Percentiles rank a stretch among this genome's conserved stretches.
Evolutionary conservation across 2,113 vertebrate genomes (phyloP).

Genomic region (Syngnathus typhle): DNA sequence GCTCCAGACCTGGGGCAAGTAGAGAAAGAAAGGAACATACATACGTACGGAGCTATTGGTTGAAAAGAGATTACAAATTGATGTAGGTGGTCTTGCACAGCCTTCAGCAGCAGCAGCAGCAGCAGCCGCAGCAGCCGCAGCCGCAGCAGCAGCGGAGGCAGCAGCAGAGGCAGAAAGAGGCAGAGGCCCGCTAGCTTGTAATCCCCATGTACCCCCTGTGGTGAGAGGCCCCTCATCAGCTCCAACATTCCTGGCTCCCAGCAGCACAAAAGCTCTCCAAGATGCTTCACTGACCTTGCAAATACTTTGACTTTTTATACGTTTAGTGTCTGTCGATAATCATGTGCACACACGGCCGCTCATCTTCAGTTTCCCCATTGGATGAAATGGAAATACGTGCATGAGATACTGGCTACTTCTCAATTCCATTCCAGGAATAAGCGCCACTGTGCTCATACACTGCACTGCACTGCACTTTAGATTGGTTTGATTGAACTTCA

Average conservation of each 20-base stretch:
- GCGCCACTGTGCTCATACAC: too few relatives aligned
- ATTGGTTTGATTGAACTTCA: too few relatives aligned
- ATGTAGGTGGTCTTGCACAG: constrained; percentile 10
- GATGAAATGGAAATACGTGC: neutral
- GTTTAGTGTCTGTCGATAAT: constrained; percentile 22
- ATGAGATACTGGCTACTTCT: too few relatives aligned
- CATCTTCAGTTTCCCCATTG: neutral
- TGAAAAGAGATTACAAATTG: neutral
- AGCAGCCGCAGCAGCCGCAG: constrained; percentile 57
- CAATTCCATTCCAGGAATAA: too few relatives aligned
- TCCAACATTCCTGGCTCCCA: constrained; percentile 92
- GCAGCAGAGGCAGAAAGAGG: constrained; percentile 98
- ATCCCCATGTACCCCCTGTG: constrained; percentile 88
- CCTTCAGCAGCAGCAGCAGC: constrained; percentile 54
- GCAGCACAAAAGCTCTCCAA: constrained; percentile 79
- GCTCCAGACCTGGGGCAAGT: neutral
- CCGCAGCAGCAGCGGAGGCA: constrained; percentile 34
- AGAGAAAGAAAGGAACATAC: neutral
- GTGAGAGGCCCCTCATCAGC: constrained; percentile 77
- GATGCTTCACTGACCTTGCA: constrained; percentile 71
- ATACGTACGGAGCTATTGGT: neutral
- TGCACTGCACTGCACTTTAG: too few relatives aligned
- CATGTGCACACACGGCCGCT: constrained; percentile 2
- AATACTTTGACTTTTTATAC: constrained; percentile 55
- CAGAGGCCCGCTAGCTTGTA: constrained; percentile 99